Percentiles rank a stretch among this genome's conserved stretches.
Evolutionary conservation across 1,140 invertebrate genomes (phyloP).

Genomic region (Drosophila paulistorum): DNA sequence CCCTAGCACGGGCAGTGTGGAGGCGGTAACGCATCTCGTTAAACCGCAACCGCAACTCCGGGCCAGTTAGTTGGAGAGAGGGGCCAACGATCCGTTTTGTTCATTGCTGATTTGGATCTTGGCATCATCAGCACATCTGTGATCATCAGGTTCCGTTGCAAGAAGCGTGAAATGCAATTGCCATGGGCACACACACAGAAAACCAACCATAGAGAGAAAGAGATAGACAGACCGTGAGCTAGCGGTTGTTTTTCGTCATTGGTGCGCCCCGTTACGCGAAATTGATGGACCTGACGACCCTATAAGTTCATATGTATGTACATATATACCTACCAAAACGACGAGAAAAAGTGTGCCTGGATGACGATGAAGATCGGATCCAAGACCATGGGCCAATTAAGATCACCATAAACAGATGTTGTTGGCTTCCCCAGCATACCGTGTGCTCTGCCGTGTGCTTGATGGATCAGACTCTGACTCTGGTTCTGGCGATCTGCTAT

Average conservation of each 20-base stretch:
- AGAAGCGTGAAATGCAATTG: slow-evolving; percentile 70
- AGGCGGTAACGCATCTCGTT: slow-evolving; percentile 78
- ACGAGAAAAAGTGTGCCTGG: slow-evolving; percentile 8
- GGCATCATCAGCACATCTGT: slow-evolving; percentile 78
- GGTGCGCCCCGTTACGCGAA: slow-evolving; percentile 68
- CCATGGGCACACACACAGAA: slow-evolving; percentile 16
- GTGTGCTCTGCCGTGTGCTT: slow-evolving; percentile 64
- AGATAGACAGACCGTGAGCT: slow-evolving; percentile 36
- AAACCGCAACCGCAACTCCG: slow-evolving; percentile 69
- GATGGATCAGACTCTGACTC: slow-evolving; percentile 22
- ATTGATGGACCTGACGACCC: slow-evolving; percentile 45
- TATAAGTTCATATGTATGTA: slow-evolving; percentile 10
- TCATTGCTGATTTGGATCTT: slow-evolving; percentile 58
- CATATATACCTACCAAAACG: slow-evolving; percentile 32
- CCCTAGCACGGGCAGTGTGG: slow-evolving; percentile 17
- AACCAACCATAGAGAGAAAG: background rate
- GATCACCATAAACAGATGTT: slow-evolving; percentile 65
- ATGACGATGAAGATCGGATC: slow-evolving; percentile 26
- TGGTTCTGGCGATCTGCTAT: slow-evolving; percentile 26
- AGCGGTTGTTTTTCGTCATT: slow-evolving; percentile 47
- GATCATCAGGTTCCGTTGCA: slow-evolving; percentile 62
- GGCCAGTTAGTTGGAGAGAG: background rate
- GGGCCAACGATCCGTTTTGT: slow-evolving; percentile 29
- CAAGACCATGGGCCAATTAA: slow-evolving; percentile 59
- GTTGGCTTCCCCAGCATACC: slow-evolving; percentile 27